These are phyloP conservation scores for Styela clava DNA, from an alignment of 23 tunicate species.

Conservation along the genomic window DNA sequence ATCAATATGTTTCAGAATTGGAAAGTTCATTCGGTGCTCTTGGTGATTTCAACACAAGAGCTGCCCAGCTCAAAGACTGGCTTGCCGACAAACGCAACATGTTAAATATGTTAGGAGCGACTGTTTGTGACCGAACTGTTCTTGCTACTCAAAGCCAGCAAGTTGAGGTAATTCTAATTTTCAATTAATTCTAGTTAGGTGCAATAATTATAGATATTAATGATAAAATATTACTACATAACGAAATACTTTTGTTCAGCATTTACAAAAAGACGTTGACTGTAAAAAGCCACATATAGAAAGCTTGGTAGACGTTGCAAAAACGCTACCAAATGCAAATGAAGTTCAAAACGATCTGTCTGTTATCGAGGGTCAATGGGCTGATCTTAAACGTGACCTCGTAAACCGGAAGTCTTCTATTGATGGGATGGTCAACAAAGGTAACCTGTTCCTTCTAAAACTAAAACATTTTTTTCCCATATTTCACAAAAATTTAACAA, in stretches of 20 bases:
- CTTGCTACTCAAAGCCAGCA: conserved; percentile 29
- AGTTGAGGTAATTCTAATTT: conserved; percentile 23
- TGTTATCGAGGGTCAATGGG: conserved; percentile 1
- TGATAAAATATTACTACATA: conserved; percentile 7
- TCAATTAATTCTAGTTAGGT: too few relatives aligned
- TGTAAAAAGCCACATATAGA: conserved; percentile 24
- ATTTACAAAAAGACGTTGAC: conserved; percentile 20
- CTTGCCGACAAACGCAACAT: conserved; percentile 43
- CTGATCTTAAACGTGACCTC: conserved; percentile 17
- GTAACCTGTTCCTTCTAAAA: too few relatives aligned
- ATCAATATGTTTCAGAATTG: conserved; percentile 17
- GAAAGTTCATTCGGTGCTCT: conserved; percentile 26
- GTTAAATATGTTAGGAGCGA: conserved; percentile 32
- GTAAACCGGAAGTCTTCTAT: not conserved
- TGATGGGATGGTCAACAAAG: not conserved
- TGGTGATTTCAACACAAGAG: conserved; percentile 21
- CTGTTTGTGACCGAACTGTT: conserved; percentile 22
- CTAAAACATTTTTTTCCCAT: too few relatives aligned
- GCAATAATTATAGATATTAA: not conserved
- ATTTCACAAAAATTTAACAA: too few relatives aligned
- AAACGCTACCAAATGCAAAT: conserved; percentile 1
- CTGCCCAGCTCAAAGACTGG: conserved; percentile 45
- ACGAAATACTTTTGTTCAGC: not conserved
- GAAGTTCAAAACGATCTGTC: conserved; percentile 3
- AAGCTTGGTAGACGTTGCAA: not conserved